Evolutionary conservation across 2,797 vertebrate species (phyloP).

Genomic region (Oryzias dopingdopingensis): DNA sequence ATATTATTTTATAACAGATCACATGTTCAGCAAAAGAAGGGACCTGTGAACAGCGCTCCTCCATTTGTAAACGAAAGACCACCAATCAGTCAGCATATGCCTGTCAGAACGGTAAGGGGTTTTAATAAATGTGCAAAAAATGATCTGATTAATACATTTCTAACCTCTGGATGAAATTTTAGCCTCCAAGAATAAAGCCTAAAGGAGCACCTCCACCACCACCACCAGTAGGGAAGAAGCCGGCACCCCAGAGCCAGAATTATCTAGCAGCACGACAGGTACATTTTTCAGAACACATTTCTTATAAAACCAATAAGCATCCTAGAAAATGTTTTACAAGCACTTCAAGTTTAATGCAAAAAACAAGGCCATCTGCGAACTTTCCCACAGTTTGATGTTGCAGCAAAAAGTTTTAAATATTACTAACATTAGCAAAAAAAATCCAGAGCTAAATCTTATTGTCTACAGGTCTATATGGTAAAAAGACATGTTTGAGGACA

Average conservation of each 20-base stretch:
- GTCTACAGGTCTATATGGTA: too few species aligned
- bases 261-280: conserved; percentile 70
- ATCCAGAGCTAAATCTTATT: too few species aligned
- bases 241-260: conserved; percentile 38
- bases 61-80: not conserved
- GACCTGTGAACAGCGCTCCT: not conserved
- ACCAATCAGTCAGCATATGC: not conserved
- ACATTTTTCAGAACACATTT: conserved; percentile 3
- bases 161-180: conserved; percentile 21
- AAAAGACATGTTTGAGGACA: too few species aligned
- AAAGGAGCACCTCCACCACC: conserved; percentile 68
- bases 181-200: conserved; percentile 52
- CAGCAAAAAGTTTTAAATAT: too few species aligned
- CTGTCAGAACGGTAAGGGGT: conserved; percentile 34
- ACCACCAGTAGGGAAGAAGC: conserved; percentile 54
- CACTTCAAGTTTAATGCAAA: too few species aligned
- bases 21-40: conserved; percentile 33
- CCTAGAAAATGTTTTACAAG: too few species aligned
- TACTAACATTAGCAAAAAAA: too few species aligned
- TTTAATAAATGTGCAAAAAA: not conserved
- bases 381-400: too few species aligned
- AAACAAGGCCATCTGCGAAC: too few species aligned
- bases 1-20: conserved; percentile 30
- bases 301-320: too few species aligned
- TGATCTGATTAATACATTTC: not conserved